Evolutionary conservation across 2,113 vertebrate species (phyloP).

Genomic region (Clarias magur): DNA sequence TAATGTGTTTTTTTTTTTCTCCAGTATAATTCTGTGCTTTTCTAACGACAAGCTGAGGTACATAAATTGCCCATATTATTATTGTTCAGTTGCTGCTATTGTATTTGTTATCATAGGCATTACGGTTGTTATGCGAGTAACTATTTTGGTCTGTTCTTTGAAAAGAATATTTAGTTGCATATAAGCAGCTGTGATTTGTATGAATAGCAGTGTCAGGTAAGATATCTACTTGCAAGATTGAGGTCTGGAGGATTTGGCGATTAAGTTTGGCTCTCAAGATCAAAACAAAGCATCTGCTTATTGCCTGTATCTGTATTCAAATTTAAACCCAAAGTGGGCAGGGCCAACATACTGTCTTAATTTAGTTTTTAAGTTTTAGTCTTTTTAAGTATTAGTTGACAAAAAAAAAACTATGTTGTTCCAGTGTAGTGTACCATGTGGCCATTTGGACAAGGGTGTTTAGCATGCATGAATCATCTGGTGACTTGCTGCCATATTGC

Average conservation of each 20-base stretch:
- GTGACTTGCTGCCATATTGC: conserved; percentile 52
- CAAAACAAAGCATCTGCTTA: neutral
- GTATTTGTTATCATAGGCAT: conserved; percentile 3
- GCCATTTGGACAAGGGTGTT: conserved; percentile 50
- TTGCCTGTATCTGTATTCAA: neutral
- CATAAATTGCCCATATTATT: neutral
- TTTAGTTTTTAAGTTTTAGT: neutral
- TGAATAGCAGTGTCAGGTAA: neutral
- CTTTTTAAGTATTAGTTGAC: neutral
- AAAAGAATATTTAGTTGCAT: neutral
- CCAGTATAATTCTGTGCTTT: neutral
- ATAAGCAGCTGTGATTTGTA: conserved; percentile 7
- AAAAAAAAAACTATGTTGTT: conserved; percentile 11
- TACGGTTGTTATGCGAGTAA: neutral
- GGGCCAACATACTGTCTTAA: neutral
- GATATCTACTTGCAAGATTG: neutral
- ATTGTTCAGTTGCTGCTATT: neutral
- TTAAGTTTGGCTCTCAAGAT: neutral
- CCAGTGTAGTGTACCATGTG: conserved; percentile 38
- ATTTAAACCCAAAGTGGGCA: too few species aligned
- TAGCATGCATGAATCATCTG: conserved; percentile 56
- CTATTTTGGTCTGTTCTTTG: neutral
- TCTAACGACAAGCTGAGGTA: neutral
- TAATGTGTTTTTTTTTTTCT: neutral
- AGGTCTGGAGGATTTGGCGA: neutral